Evolutionary conservation across 2,888 invertebrate genomes (phyloP).

Genomic region (Drosophila anomalipes): DNA sequence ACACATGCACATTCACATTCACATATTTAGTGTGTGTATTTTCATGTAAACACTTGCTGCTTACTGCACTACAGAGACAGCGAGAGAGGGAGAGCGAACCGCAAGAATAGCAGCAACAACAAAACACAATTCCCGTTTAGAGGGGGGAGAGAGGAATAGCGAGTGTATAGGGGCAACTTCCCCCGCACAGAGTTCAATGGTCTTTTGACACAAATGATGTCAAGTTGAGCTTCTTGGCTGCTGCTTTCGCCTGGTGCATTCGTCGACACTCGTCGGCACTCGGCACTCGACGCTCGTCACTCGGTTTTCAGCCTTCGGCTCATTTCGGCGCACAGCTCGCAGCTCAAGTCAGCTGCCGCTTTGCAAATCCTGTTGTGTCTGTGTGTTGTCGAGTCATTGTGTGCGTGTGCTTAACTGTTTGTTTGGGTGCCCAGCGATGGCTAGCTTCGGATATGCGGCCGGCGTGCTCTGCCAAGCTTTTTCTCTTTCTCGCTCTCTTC

Average conservation of each 20-base stretch:
- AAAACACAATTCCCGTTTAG: conserved; percentile 22
- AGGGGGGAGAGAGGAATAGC: neutral
- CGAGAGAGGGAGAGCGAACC: conserved; percentile 3
- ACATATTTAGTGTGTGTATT: conserved; percentile 15
- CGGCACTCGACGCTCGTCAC: conserved; percentile 6
- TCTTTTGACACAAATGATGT: conserved; percentile 85
- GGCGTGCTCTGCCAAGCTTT: conserved; percentile 42
- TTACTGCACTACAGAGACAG: conserved; percentile 24
- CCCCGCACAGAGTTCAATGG: conserved; percentile 83
- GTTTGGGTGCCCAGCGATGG: conserved; percentile 71
- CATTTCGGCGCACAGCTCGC: conserved; percentile 18
- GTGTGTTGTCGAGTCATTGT: conserved; percentile 2
- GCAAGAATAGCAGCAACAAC: conserved; percentile 38
- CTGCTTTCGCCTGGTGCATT: conserved; percentile 27
- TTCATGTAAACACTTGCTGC: conserved; percentile 50
- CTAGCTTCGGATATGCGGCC: conserved; percentile 47
- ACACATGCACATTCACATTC: neutral
- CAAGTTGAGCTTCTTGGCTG: conserved; percentile 82
- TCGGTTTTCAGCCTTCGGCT: conserved; percentile 45
- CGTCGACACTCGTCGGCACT: conserved; percentile 11
- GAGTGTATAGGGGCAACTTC: conserved; percentile 39
- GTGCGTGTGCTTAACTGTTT: conserved; percentile 63
- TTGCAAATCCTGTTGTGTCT: conserved; percentile 34
- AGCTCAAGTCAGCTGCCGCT: conserved; percentile 50
- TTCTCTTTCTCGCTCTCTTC: conserved; percentile 14